These are phyloP conservation scores for Crotalus horridus DNA, from an alignment of 2,113 vertebrate genomes.

Conservation along the genomic window DNA sequence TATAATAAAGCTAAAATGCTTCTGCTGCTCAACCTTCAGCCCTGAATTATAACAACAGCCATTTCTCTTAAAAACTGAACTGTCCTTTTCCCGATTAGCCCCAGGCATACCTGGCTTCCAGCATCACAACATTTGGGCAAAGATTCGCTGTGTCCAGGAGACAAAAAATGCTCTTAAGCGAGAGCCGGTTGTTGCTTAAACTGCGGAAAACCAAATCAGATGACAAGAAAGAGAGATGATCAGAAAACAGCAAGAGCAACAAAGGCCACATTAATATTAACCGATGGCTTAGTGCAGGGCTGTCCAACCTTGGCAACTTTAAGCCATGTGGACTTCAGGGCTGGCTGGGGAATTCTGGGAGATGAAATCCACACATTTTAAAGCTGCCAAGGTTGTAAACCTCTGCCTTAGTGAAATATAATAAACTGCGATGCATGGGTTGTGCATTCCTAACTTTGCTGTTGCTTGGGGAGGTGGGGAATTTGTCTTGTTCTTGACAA, in stretches of 20 bases:
- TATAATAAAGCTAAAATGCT: not conserved
- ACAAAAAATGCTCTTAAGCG: constrained; percentile 59
- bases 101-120: constrained; percentile 74
- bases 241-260: not conserved
- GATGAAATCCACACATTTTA: too few relatives aligned
- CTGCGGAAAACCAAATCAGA: constrained; percentile 57
- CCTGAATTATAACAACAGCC: not conserved
- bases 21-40: not conserved
- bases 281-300: not conserved
- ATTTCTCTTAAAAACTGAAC: not conserved
- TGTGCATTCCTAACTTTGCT: not conserved
- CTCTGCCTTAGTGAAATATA: too few relatives aligned
- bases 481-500: not conserved
- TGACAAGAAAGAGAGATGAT: not conserved
- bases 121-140: constrained; percentile 59
- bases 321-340: too few relatives aligned
- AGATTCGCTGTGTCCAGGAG: constrained; percentile 64
- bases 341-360: too few relatives aligned
- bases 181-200: constrained; percentile 75
- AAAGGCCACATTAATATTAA: not conserved
- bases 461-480: not conserved
- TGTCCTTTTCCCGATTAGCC: not conserved
- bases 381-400: too few relatives aligned
- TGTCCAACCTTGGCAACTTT: too few relatives aligned
- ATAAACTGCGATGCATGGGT: not conserved